These are phyloP conservation scores for Chloebia gouldiae DNA, from an alignment of 2,113 vertebrate genomes.

Conservation along the genomic window DNA sequence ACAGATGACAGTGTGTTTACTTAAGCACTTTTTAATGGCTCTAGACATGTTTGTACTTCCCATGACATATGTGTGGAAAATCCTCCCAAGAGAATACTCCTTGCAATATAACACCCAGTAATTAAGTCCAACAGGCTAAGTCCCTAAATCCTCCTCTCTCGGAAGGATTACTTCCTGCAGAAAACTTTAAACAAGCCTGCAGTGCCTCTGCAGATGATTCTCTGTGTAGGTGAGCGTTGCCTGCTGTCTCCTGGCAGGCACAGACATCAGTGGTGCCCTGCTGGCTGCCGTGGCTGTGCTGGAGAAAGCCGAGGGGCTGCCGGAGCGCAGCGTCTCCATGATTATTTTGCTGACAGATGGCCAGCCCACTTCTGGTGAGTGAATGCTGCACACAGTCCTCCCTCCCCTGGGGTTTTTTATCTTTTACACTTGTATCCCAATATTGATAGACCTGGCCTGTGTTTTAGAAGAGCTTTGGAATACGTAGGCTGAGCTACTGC, in stretches of 20 bases:
- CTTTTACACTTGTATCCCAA: background rate
- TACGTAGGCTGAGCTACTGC: background rate
- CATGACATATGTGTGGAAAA: background rate
- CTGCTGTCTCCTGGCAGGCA: conserved; percentile 67
- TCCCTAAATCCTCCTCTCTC: background rate
- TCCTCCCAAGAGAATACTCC: background rate
- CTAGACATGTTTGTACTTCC: background rate
- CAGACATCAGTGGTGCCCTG: conserved; percentile 82
- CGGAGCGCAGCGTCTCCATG: conserved; percentile 75
- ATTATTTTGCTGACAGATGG: conserved; percentile 92
- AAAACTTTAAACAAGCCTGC: background rate
- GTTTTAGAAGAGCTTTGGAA: background rate
- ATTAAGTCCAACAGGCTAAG: background rate
- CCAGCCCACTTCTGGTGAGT: conserved; percentile 83
- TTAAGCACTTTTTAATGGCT: background rate
- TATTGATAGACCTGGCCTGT: background rate
- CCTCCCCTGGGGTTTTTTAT: background rate
- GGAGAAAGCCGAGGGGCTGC: conserved; percentile 59
- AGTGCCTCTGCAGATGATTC: background rate
- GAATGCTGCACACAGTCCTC: background rate
- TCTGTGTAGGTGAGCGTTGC: background rate
- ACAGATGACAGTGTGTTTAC: background rate
- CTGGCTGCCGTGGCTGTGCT: conserved; percentile 73
- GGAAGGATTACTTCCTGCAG: background rate
- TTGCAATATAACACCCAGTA: background rate